Base-by-base conservation (phyloP, 2,888 invertebrate species). In the Mystacides longicornis region DNA sequence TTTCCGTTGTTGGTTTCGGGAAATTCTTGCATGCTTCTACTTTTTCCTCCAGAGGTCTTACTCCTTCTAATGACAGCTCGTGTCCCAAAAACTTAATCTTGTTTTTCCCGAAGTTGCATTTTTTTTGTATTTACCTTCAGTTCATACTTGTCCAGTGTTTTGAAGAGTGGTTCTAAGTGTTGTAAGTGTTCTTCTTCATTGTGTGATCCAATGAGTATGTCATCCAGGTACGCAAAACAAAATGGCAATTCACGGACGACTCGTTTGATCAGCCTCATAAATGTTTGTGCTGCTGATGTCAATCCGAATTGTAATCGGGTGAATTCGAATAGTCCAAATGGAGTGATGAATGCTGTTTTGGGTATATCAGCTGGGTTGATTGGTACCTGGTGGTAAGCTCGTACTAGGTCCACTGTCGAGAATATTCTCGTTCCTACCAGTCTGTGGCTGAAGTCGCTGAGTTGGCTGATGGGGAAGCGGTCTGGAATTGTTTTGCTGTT, bases 301-400 rank as follows among this genome's bases (percentile, higher is more conserved):
- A 50, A 21, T 1, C 50, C 50, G 16, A 50, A 50, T 33, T 5
- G 7, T 33, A 33, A 19, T 2, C 20, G 21, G 1, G 37, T 2
- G 19, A 50, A 50, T 33, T 50, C 33, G 21, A 33, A 50, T 2
- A 50, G 49, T 19, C 49, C 49, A 5, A 21, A 49, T 2, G 23
- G 19, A 4, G 49, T 49, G 4, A 18, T 33, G 2, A 20, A 19
- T 2, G 37, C 50, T n/a, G 50, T 37, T 19, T 50, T 50, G 2
- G 23, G 16, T 16, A 50, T 50, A 5, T 50, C 37, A 19, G 2
- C 37, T 5, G 3, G 4, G 11, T 20, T 20, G 2, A 33, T 22
- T 2, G 50, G 50, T 1, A 50, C 37, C 3, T 50, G 50, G 20
- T 50, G 23, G 22, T 37, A 33, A 7, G 50, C 22, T 33, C 27